Evolutionary conservation across 1,140 invertebrate species (phyloP).

Genomic region (Probaryconus sp.): DNA sequence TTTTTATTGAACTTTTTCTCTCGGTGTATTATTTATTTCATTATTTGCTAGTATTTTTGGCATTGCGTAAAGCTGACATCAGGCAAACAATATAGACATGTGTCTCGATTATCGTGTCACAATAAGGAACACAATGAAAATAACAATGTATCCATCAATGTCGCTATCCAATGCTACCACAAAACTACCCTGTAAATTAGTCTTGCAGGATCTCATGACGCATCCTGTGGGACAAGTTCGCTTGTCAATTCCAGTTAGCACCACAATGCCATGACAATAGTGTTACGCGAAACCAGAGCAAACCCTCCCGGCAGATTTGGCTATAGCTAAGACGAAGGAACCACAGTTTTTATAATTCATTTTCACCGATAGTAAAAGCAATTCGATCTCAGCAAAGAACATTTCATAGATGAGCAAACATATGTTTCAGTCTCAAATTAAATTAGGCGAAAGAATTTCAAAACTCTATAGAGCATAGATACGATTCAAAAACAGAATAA

Average conservation of each 20-base stretch:
- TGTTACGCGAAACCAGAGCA: constrained; percentile 62
- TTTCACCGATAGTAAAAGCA: constrained; percentile 17
- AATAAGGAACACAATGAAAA: constrained; percentile 65
- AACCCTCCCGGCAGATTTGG: constrained; percentile 50
- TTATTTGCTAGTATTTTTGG: too few species aligned
- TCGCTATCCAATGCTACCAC: constrained; percentile 61
- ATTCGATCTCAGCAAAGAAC: background rate
- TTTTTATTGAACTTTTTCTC: too few species aligned
- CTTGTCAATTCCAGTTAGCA: constrained; percentile 70
- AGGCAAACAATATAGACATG: constrained; percentile 67
- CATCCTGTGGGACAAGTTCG: constrained; percentile 69
- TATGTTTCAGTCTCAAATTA: constrained; percentile 10
- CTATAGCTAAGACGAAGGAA: constrained; percentile 36
- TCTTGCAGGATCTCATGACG: constrained; percentile 63
- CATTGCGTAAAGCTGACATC: constrained; percentile 63
- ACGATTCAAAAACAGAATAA: too few species aligned
- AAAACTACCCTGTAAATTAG: constrained; percentile 68
- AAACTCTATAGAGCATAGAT: too few species aligned
- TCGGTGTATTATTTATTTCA: too few species aligned
- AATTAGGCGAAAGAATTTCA: constrained; percentile 29
- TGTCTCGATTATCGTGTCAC: constrained; percentile 66
- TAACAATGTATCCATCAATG: constrained; percentile 71
- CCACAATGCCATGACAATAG: constrained; percentile 63
- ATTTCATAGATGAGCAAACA: constrained; percentile 25
- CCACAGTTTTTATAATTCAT: constrained; percentile 41